Evolutionary conservation across 2,797 vertebrate genomes (phyloP).

Genomic region (Gobio occitaniae): DNA sequence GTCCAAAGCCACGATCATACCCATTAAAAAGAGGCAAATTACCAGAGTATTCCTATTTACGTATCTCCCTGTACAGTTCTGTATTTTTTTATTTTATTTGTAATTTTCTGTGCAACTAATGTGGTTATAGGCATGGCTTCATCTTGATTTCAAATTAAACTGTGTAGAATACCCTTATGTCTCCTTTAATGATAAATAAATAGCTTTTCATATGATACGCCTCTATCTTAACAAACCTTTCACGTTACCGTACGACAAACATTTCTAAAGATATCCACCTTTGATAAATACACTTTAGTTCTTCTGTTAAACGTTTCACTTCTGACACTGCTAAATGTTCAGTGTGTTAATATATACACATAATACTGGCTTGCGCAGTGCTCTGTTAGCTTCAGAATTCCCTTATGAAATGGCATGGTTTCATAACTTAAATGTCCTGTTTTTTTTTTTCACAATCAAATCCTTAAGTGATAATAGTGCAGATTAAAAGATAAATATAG

Average conservation of each 20-base stretch:
- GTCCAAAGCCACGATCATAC: constrained; percentile 68
- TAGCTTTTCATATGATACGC: constrained; percentile 36
- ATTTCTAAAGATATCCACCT: constrained; percentile 49
- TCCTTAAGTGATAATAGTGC: not conserved
- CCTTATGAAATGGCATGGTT: not conserved
- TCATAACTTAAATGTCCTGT: not conserved
- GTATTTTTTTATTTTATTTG: constrained; percentile 4
- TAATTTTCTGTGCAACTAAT: constrained; percentile 32
- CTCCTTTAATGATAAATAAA: constrained; percentile 50
- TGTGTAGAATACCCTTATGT: constrained; percentile 46
- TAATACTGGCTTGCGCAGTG: not conserved
- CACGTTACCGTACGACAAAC: constrained; percentile 34
- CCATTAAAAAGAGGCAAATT: constrained; percentile 66
- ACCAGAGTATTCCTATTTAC: constrained; percentile 67
- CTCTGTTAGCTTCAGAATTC: not conserved
- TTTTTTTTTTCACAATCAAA: not conserved
- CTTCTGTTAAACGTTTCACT: constrained; percentile 49
- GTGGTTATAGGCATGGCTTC: constrained; percentile 54
- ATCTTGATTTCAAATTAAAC: constrained; percentile 52
- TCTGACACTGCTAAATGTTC: constrained; percentile 55
- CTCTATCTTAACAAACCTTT: constrained; percentile 43
- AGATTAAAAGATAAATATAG: not conserved
- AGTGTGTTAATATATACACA: constrained; percentile 57
- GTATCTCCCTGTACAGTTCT: constrained; percentile 41
- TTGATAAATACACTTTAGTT: constrained; percentile 50